Conservation (phyloP, 2,888 invertebrate genomes). For the Caenorhabditis sp. region DNA sequence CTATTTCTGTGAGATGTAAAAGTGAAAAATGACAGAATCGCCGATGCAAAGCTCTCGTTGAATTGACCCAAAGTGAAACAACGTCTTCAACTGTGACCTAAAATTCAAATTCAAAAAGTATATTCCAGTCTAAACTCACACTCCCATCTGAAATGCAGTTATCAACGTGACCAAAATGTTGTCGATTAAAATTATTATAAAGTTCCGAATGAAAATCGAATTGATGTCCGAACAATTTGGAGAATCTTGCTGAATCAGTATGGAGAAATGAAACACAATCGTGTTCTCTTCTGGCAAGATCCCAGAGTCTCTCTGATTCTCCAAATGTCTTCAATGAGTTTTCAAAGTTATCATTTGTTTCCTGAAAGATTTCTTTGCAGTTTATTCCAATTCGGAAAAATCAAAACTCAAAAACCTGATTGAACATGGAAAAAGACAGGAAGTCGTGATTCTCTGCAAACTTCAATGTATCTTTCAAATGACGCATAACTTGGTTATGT, state of each 20-base stretch:
- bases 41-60: neutral
- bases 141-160: constrained; percentile 50
- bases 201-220: constrained; percentile 31
- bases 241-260: constrained; percentile 21
- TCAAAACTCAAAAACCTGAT: constrained; percentile 11
- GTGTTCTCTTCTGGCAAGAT: neutral
- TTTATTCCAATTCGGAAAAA: neutral
- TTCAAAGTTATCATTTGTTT: constrained; percentile 1
- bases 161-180: constrained; percentile 30
- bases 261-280: constrained; percentile 22
- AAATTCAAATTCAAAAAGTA: neutral
- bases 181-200: constrained; percentile 26
- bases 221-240: constrained; percentile 2
- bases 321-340: constrained; percentile 8
- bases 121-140: too few species aligned
- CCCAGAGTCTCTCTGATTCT: constrained; percentile 13
- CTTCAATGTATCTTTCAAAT: constrained; percentile 14
- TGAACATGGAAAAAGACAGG: constrained; percentile 39
- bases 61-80: constrained; percentile 35
- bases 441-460: constrained; percentile 19
- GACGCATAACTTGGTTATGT: constrained; percentile 42
- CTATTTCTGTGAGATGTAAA: constrained; percentile 31
- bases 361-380: neutral
- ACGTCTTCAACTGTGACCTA: constrained; percentile 36
- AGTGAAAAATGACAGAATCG: constrained; percentile 21